A percentile compares a stretch with the other conserved stretches of the same genome.
Evolutionary conservation across 2,888 invertebrate species (phyloP).

Genomic region (Heliconius sara): DNA sequence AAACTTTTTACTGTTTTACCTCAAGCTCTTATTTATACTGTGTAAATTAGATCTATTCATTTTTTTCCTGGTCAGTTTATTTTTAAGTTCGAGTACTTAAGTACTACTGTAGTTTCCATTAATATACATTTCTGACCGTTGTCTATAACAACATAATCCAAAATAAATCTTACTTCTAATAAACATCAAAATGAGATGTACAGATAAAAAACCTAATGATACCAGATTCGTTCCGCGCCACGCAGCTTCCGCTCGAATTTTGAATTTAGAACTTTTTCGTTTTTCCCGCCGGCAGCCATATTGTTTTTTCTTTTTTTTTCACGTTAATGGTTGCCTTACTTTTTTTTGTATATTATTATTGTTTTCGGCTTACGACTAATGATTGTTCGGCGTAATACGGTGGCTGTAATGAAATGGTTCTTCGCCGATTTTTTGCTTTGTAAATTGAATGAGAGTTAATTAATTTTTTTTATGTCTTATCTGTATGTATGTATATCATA

Average conservation of each 20-base stretch:
- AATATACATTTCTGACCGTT: conserved; percentile 7
- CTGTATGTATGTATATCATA: conserved; percentile 4
- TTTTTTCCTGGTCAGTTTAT: background rate
- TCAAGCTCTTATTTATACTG: too few relatives aligned
- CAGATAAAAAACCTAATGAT: conserved; percentile 72
- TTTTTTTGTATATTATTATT: conserved; percentile 60
- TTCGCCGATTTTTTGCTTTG: conserved; percentile 48
- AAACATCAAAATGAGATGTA: conserved; percentile 64
- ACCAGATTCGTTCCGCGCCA: conserved; percentile 75
- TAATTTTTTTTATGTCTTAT: conserved; percentile 44
- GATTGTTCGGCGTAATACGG: conserved; percentile 62
- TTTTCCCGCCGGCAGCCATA: conserved; percentile 56
- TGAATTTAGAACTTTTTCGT: conserved; percentile 70
- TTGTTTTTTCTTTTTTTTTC: conserved; percentile 50
- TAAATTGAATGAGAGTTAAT: conserved; percentile 49
- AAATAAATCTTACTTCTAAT: conserved; percentile 62
- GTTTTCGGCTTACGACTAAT: conserved; percentile 67
- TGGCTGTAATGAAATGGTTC: conserved; percentile 64
- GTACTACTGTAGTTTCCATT: background rate
- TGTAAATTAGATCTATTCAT: too few relatives aligned
- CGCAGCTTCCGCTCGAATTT: conserved; percentile 77
- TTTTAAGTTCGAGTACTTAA: background rate
- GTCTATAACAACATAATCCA: conserved; percentile 47
- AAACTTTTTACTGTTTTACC: too few relatives aligned
- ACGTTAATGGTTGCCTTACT: conserved; percentile 57